Evolutionary conservation across 2,797 vertebrate genomes (phyloP).

Genomic region (Artibeus lituratus): DNA sequence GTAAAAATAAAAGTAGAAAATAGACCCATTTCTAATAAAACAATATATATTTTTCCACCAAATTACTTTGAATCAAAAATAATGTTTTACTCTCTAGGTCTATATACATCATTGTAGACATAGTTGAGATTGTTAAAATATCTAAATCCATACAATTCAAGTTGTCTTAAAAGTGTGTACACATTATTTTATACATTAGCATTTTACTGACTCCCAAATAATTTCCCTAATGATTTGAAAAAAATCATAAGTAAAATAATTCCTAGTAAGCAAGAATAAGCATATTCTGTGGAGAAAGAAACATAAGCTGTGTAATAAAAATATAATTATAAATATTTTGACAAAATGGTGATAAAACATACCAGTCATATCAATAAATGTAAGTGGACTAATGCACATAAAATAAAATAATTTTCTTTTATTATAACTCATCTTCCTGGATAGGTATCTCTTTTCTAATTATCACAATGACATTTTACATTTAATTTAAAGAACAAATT

Average conservation of each 20-base stretch:
- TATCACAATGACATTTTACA: not conserved
- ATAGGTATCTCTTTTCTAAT: not conserved
- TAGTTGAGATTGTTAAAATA: not conserved
- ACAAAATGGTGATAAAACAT: not conserved
- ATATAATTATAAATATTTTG: not conserved
- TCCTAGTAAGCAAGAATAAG: not conserved
- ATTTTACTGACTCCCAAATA: not conserved
- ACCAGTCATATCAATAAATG: not conserved
- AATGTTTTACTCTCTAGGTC: not conserved
- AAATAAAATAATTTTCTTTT: not conserved
- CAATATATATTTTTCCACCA: not conserved
- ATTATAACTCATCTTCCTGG: not conserved
- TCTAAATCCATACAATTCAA: not conserved
- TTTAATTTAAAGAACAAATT: not conserved
- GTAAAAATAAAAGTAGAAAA: not conserved
- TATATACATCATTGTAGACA: not conserved
- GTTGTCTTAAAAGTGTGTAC: not conserved
- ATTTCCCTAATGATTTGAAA: not conserved
- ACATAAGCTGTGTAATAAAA: not conserved
- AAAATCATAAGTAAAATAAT: not conserved
- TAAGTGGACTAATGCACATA: not conserved
- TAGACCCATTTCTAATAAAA: not conserved
- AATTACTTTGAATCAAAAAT: not conserved
- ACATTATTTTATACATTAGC: not conserved
- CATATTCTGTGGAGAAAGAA: not conserved